These are phyloP conservation scores for Agrypnus murinus DNA, from an alignment of 2,888 invertebrate species.

Conservation along the genomic window DNA sequence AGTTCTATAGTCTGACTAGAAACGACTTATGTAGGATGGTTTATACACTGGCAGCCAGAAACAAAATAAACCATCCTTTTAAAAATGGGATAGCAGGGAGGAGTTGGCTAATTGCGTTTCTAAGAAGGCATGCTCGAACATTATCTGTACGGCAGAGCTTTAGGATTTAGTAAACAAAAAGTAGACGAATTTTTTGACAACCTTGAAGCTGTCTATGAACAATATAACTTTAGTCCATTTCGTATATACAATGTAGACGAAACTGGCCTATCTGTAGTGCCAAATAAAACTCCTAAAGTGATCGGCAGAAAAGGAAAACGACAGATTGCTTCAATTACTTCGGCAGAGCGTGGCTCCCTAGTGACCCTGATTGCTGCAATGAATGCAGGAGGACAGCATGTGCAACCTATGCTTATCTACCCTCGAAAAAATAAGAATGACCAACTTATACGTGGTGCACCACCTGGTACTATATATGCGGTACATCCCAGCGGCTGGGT, in stretches of 20 bases:
- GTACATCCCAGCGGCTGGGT: neutral
- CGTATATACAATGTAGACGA: constrained; percentile 13
- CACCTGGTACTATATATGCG: neutral
- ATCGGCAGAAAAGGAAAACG: neutral
- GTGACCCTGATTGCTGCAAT: neutral
- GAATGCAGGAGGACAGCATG: neutral
- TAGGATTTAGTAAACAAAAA: no score
- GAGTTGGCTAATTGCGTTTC: no score
- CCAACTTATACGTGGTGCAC: neutral
- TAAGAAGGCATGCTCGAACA: no score
- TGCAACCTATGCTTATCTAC: constrained; percentile 2
- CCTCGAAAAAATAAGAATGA: neutral
- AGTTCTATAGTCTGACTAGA: constrained; percentile 21
- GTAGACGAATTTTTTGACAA: constrained; percentile 13
- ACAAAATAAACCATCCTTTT: no score
- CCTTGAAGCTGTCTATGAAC: constrained; percentile 9
- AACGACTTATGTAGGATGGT: constrained; percentile 20
- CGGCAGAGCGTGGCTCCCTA: neutral
- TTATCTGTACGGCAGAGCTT: no score
- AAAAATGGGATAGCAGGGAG: no score
- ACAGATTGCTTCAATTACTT: constrained; percentile 9
- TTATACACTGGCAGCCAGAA: neutral
- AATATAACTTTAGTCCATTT: constrained; percentile 6
- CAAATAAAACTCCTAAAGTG: constrained; percentile 12
- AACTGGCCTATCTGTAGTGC: constrained; percentile 11